Conservation (phyloP, 1,140 invertebrate species). For the Mesaphorura yosii region DNA sequence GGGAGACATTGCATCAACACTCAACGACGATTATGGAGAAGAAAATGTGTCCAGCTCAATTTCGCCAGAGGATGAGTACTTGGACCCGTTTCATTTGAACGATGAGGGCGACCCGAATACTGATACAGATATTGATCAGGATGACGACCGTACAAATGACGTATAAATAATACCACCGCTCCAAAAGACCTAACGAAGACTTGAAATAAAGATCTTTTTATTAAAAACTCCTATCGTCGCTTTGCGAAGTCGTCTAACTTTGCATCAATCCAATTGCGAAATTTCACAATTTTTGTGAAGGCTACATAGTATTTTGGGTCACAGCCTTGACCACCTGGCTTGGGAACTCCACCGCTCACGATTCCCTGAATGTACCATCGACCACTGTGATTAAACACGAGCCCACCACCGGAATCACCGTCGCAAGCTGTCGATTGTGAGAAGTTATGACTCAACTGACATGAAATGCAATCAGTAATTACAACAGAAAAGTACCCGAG, state of each 20-base stretch:
- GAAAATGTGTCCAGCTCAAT: not conserved
- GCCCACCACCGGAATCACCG: slow-evolving; percentile 20
- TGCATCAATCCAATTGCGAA: slow-evolving; percentile 14
- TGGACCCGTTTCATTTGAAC: slow-evolving; percentile 1
- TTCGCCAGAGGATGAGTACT: not conserved
- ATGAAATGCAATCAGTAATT: not conserved
- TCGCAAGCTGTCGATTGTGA: slow-evolving; percentile 21
- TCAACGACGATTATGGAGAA: slow-evolving; percentile 19
- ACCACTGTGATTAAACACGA: slow-evolving; percentile 9
- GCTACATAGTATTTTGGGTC: slow-evolving; percentile 17
- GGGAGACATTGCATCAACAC: slow-evolving; percentile 20
- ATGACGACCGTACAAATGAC: too few relatives aligned
- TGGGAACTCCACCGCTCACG: slow-evolving; percentile 20
- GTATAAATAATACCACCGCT: too few relatives aligned
- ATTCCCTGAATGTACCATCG: slow-evolving; percentile 16
- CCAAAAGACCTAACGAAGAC: too few relatives aligned
- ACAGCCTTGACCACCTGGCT: slow-evolving; percentile 12
- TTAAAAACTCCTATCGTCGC: too few relatives aligned
- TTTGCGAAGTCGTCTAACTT: slow-evolving; percentile 7
- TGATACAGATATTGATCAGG: too few relatives aligned
- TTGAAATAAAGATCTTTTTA: too few relatives aligned
- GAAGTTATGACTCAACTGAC: not conserved
- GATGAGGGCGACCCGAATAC: too few relatives aligned
- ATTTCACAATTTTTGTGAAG: slow-evolving; percentile 21
- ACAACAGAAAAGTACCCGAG: not conserved